These are phyloP conservation scores for Anabas testudineus DNA, from an alignment of 2,797 vertebrate genomes.

Conservation along the genomic window DNA sequence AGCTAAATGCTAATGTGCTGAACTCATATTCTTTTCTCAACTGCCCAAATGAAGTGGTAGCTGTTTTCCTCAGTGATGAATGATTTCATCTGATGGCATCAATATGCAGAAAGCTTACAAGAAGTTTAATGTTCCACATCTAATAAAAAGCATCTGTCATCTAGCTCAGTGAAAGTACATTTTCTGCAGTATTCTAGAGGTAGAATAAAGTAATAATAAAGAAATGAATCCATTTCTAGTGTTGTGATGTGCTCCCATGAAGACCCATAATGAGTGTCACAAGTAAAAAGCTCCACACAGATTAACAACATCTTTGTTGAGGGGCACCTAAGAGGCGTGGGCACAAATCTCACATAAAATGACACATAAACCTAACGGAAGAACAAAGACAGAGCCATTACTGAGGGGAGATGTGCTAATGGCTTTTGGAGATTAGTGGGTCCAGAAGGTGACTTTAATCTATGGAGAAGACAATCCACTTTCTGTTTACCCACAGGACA, in stretches of 20 bases:
- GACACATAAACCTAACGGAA: conserved; percentile 66
- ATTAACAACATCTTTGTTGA: conserved; percentile 43
- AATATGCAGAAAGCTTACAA: conserved; percentile 2
- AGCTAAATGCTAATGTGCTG: not conserved
- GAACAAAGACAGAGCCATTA: conserved; percentile 27
- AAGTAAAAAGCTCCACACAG: conserved; percentile 39
- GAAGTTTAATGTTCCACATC: not conserved
- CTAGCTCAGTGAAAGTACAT: not conserved
- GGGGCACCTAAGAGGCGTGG: conserved; percentile 41
- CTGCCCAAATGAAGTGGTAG: not conserved
- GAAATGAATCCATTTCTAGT: conserved; percentile 36
- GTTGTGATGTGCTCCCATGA: conserved; percentile 11
- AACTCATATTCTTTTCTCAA: too few species aligned
- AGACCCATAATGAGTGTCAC: conserved; percentile 28
- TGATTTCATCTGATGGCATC: not conserved
- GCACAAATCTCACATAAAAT: conserved; percentile 43
- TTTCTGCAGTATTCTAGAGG: not conserved
- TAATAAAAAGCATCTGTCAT: conserved; percentile 7
- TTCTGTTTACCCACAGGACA: conserved; percentile 55
- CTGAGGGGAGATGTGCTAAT: conserved; percentile 61
- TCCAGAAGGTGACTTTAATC: conserved; percentile 65
- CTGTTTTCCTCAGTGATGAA: not conserved
- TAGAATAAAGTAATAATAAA: conserved; percentile 26
- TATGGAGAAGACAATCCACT: conserved; percentile 58
- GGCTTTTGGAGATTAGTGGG: conserved; percentile 69